A percentile compares a stretch with the other conserved stretches of the same genome.
These are phyloP conservation scores for Leucosticte australis DNA, from an alignment of 2,113 vertebrate species.

Conservation along the genomic window DNA sequence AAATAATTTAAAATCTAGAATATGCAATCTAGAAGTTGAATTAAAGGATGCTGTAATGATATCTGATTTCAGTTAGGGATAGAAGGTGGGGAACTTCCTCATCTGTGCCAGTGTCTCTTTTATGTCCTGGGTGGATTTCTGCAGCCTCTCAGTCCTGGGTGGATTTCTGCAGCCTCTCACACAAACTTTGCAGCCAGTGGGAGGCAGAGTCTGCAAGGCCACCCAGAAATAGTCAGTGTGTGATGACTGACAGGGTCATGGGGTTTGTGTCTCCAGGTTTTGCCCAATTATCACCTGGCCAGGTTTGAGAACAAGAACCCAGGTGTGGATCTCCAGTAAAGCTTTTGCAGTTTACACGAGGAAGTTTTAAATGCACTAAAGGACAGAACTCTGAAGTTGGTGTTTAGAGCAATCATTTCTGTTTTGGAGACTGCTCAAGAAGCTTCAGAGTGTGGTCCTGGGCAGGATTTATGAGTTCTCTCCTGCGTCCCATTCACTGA, in stretches of 20 bases:
- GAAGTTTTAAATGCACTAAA: not conserved
- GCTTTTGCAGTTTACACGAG: not conserved
- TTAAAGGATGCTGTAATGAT: not conserved
- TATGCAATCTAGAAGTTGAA: not conserved
- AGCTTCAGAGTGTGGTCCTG: not conserved
- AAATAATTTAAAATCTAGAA: not conserved
- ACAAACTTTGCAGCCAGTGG: not conserved
- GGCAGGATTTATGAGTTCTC: not conserved
- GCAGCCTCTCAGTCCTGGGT: not conserved
- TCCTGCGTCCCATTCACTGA: not conserved
- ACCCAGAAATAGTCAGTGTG: fast-evolving
- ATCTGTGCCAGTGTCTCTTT: not conserved
- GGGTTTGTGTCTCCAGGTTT: not conserved
- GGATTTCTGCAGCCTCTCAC: not conserved
- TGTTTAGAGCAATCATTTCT: not conserved
- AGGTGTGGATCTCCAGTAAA: not conserved
- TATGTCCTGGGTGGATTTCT: not conserved
- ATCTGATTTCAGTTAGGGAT: not conserved
- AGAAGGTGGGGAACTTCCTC: not conserved
- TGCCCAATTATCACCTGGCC: too few species aligned
- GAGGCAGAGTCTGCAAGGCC: not conserved
- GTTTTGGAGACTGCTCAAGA: not conserved
- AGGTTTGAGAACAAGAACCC: not conserved
- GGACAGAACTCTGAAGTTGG: not conserved
- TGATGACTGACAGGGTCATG: fast-evolving